Conservation (phyloP, 2,888 invertebrate genomes). For the Tinea semifulvella region DNA sequence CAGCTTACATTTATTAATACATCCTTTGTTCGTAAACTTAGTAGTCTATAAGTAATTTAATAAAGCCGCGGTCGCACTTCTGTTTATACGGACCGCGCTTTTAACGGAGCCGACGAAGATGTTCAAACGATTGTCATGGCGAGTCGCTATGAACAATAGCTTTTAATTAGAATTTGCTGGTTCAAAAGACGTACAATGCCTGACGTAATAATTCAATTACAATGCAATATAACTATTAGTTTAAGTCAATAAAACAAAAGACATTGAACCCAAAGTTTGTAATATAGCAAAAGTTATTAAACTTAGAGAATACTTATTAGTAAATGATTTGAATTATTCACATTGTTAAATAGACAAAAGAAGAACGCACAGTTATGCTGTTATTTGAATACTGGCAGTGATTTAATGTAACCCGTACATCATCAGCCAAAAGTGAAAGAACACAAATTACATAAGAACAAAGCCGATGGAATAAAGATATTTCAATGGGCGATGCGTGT, state of each 20-base stretch:
- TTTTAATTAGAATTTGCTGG: conserved; percentile 42
- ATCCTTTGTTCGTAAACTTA: conserved; percentile 3
- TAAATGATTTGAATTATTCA: neutral
- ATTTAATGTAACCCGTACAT: conserved; percentile 4
- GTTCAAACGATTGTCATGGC: conserved; percentile 34
- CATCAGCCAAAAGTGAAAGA: conserved; percentile 8
- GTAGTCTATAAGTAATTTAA: neutral
- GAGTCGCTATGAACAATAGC: conserved; percentile 49
- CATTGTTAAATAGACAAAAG: neutral
- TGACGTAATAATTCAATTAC: conserved; percentile 48
- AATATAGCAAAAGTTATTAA: neutral
- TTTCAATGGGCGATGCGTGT: conserved; percentile 8
- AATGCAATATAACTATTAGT: conserved; percentile 8
- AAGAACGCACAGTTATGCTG: neutral
- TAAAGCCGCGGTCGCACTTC: neutral
- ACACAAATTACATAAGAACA: conserved; percentile 8
- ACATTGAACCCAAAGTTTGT: neutral
- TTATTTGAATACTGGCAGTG: neutral
- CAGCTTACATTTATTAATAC: too few species aligned
- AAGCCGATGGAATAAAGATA: conserved; percentile 12
- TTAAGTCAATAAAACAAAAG: conserved; percentile 9
- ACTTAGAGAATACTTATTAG: too few species aligned
- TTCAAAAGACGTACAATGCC: conserved; percentile 28
- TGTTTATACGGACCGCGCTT: neutral
- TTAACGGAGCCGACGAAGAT: conserved; percentile 5